Conservation (phyloP, 1,140 invertebrate species). For the Drosophila mayri region DNA sequence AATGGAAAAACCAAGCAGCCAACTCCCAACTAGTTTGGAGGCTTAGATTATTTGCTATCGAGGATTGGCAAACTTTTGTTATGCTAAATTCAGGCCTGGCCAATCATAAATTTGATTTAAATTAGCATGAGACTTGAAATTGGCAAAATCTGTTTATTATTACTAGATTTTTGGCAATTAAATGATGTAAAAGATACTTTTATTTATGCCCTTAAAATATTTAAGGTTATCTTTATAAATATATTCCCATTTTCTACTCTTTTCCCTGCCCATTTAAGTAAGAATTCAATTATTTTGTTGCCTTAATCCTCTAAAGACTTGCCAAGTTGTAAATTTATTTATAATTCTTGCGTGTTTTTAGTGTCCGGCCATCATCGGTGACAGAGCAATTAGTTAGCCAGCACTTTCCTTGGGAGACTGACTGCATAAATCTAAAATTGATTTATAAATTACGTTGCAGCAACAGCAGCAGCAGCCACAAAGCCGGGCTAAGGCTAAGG, state of each 20-base stretch:
- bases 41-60: slow-evolving; percentile 3
- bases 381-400: slow-evolving; percentile 53
- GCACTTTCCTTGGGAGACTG: slow-evolving; percentile 18
- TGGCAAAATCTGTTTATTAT: slow-evolving; percentile 8
- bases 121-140: slow-evolving; percentile 1
- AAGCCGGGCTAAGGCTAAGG: slow-evolving; percentile 11
- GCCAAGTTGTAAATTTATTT: slow-evolving; percentile 1
- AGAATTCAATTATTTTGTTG: not conserved
- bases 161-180: not conserved
- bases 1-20: not conserved
- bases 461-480: slow-evolving; percentile 11
- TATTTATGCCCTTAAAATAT: not conserved
- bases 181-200: not conserved
- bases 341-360: slow-evolving; percentile 19
- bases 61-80: slow-evolving; percentile 42
- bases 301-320: slow-evolving; percentile 4
- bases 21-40: slow-evolving; percentile 22
- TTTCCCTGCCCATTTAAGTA: not conserved
- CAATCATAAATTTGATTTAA: slow-evolving; percentile 42
- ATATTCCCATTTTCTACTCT: too few relatives aligned
- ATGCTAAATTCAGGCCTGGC: slow-evolving; percentile 39
- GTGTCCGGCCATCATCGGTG: slow-evolving; percentile 21
- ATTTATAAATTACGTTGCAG: slow-evolving; percentile 52
- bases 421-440: slow-evolving; percentile 47
- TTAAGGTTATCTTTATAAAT: not conserved